Conservation (phyloP, 2,888 invertebrate genomes). For the Calephelis perditalis region DNA sequence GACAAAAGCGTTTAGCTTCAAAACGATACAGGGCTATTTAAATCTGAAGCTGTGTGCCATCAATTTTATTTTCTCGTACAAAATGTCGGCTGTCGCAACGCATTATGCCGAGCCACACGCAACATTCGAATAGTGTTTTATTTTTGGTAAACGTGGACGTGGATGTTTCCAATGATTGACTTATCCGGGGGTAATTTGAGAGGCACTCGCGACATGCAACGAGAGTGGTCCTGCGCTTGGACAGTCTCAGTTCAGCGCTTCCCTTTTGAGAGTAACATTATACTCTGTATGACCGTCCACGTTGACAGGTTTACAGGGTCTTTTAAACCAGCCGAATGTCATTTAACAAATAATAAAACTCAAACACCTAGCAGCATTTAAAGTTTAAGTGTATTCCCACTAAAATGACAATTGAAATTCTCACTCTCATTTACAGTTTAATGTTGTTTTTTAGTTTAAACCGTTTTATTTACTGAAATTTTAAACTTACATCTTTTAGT, state of each 20-base stretch:
- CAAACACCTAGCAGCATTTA: background rate
- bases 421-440: too few relatives aligned
- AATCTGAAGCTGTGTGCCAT: constrained; percentile 68
- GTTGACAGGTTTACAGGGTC: constrained; percentile 47
- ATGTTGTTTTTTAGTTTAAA: too few relatives aligned
- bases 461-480: too few relatives aligned
- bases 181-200: constrained; percentile 77
- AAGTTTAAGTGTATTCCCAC: background rate
- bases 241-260: constrained; percentile 35
- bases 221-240: constrained; percentile 31
- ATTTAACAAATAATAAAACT: constrained; percentile 10
- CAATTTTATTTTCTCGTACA: constrained; percentile 77
- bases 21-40: constrained; percentile 70
- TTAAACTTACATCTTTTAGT: too few relatives aligned
- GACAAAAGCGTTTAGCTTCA: constrained; percentile 72
- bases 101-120: constrained; percentile 72
- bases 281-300: constrained; percentile 34
- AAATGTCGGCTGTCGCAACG: constrained; percentile 75
- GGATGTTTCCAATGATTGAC: constrained; percentile 76
- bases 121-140: constrained; percentile 70
- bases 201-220: constrained; percentile 49
- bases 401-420: too few relatives aligned
- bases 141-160: constrained; percentile 62
- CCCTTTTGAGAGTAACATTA: constrained; percentile 52
- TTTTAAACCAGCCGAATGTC: constrained; percentile 4